Evolutionary conservation across 2,888 invertebrate genomes (phyloP).

Genomic region (Drosophila niveifrons): DNA sequence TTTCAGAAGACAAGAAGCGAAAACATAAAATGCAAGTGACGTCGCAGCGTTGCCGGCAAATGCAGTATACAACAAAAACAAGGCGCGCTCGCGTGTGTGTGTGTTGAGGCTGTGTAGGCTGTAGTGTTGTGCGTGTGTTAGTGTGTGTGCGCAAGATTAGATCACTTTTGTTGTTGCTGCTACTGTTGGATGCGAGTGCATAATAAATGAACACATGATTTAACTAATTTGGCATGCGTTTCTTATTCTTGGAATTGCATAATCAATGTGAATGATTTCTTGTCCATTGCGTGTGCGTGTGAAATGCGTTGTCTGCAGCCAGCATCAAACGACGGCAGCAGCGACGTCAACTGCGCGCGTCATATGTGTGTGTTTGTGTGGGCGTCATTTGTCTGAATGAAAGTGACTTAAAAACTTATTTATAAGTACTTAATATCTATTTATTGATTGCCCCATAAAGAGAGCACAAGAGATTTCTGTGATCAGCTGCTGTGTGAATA

Average conservation of each 20-base stretch:
- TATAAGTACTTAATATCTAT: conserved; percentile 36
- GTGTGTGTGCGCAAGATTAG: conserved; percentile 54
- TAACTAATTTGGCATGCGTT: conserved; percentile 31
- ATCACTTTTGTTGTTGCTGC: conserved; percentile 48
- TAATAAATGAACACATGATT: conserved; percentile 9
- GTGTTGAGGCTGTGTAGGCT: background rate
- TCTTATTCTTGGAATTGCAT: conserved; percentile 54
- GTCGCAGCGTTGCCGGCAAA: conserved; percentile 53
- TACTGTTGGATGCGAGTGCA: conserved; percentile 21
- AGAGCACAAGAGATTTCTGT: background rate
- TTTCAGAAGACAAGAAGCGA: conserved; percentile 20
- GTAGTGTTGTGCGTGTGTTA: conserved; percentile 23
- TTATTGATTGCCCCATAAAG: conserved; percentile 35
- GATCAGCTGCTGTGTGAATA: conserved; percentile 31
- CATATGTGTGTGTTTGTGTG: conserved; percentile 44
- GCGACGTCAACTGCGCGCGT: conserved; percentile 54
- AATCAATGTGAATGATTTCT: conserved; percentile 54
- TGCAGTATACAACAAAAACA: conserved; percentile 41
- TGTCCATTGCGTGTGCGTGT: conserved; percentile 56
- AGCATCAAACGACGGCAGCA: conserved; percentile 21
- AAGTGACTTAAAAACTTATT: conserved; percentile 53
- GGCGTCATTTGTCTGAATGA: conserved; percentile 43
- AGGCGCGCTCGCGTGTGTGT: conserved; percentile 19
- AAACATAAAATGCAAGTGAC: background rate
- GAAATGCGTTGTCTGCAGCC: conserved; percentile 53